Conservation (phyloP, 2,888 invertebrate genomes). For the Litoditis marina region DNA sequence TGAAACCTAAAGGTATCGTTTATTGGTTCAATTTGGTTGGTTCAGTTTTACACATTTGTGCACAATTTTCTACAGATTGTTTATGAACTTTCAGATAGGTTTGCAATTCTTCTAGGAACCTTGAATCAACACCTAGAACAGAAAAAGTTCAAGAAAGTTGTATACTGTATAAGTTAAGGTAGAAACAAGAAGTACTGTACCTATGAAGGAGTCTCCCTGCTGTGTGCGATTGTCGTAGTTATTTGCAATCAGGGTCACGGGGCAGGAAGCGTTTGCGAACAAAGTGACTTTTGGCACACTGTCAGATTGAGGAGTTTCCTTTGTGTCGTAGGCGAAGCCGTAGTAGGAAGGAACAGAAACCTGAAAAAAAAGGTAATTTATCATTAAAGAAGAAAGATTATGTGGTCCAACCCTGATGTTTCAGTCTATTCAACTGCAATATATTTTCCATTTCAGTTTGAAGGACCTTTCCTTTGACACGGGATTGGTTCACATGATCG, state of each 20-base stretch:
- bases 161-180: neutral
- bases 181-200: conserved; percentile 11
- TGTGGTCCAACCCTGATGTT: too few species aligned
- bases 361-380: conserved; percentile 17
- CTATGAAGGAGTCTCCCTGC: conserved; percentile 42
- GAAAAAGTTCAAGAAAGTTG: neutral
- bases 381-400: neutral
- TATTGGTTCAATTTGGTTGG: neutral
- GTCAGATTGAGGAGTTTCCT: conserved; percentile 20
- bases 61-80: too few species aligned
- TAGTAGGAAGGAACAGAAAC: conserved; percentile 28
- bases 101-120: too few species aligned
- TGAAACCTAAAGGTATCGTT: neutral
- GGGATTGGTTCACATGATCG: too few species aligned
- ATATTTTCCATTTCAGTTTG: too few species aligned
- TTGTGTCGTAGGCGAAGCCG: conserved; percentile 29
- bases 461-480: too few species aligned
- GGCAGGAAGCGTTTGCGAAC: conserved; percentile 24
- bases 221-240: conserved; percentile 34
- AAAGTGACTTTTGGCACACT: conserved; percentile 21
- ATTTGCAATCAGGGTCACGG: conserved; percentile 35
- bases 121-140: neutral
- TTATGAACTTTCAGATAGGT: too few species aligned
- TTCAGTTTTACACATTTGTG: too few species aligned
- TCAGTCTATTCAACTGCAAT: too few species aligned